Evolutionary conservation across 1,140 invertebrate species (phyloP).

Genomic region (Rhizoglyphus robini): DNA sequence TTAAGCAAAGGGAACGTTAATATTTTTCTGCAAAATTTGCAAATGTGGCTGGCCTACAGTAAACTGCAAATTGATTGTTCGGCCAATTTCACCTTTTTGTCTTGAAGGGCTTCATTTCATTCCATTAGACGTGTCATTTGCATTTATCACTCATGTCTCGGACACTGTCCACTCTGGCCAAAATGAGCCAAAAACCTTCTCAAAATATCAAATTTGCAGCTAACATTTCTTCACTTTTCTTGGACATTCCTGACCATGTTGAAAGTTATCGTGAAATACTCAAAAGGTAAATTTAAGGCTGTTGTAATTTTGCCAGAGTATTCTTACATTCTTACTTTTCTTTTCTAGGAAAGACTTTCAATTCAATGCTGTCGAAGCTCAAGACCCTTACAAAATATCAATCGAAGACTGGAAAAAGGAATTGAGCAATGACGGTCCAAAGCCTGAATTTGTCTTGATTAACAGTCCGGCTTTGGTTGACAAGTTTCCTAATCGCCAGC

Average conservation of each 20-base stretch:
- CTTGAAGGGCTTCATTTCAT: too few species aligned
- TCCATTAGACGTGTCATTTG: too few species aligned
- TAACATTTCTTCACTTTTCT: conserved; percentile 18
- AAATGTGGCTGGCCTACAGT: too few species aligned
- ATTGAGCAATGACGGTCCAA: background rate
- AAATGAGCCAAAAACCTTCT: background rate
- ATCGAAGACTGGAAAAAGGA: conserved; percentile 18
- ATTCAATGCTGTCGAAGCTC: conserved; percentile 21
- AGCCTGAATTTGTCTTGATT: conserved; percentile 20
- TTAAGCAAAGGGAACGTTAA: too few species aligned
- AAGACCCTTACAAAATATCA: conserved; percentile 18
- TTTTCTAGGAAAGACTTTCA: conserved; percentile 10
- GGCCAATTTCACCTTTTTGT: too few species aligned
- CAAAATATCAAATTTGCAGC: conserved; percentile 13
- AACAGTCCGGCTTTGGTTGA: conserved; percentile 9
- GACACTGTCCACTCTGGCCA: background rate
- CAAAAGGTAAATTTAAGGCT: background rate
- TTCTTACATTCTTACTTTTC: background rate
- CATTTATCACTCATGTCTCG: background rate
- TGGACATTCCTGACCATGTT: conserved; percentile 16
- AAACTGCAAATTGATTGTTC: too few species aligned
- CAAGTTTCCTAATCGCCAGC: background rate
- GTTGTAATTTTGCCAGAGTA: too few species aligned
- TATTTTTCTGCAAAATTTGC: too few species aligned
- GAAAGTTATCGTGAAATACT: conserved; percentile 16